A percentile compares a stretch with the other conserved stretches of the same genome.
These are phyloP conservation scores for Dendroctonus ponderosae DNA, from an alignment of 1,140 invertebrate genomes.

Conservation along the genomic window DNA sequence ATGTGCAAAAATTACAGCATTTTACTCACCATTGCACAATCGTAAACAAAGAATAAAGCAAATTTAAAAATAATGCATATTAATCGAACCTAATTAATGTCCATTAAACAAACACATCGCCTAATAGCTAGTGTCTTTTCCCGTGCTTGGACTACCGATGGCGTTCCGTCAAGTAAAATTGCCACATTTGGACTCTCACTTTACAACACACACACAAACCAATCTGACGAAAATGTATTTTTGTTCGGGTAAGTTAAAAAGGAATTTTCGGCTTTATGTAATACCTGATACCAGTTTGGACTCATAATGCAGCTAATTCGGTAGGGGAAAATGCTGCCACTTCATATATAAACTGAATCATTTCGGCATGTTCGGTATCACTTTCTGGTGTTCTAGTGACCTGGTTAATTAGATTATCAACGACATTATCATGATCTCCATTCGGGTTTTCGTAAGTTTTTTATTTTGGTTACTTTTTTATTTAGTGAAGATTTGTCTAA, in stretches of 20 bases:
- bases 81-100: too few species aligned
- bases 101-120: too few species aligned
- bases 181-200: too few species aligned
- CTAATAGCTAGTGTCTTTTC: too few species aligned
- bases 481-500: background rate
- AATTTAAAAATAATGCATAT: too few species aligned
- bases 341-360: conserved; percentile 2
- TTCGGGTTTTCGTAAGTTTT: conserved; percentile 41
- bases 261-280: conserved; percentile 19
- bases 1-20: too few species aligned
- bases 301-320: background rate
- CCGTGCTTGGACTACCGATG: too few species aligned
- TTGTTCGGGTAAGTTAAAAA: conserved; percentile 6
- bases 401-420: conserved; percentile 28
- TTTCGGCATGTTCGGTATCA: background rate
- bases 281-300: background rate
- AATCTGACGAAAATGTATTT: background rate
- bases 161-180: too few species aligned
- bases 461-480: conserved; percentile 1
- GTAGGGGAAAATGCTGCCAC: background rate
- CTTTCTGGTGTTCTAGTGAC: conserved; percentile 34
- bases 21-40: too few species aligned
- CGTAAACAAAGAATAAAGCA: too few species aligned
- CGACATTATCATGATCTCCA: conserved; percentile 33
- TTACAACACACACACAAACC: too few species aligned